phyloP scores from a whole-genome alignment of 2,113 vertebrate genomes.

The Sciurus niger region DNA sequence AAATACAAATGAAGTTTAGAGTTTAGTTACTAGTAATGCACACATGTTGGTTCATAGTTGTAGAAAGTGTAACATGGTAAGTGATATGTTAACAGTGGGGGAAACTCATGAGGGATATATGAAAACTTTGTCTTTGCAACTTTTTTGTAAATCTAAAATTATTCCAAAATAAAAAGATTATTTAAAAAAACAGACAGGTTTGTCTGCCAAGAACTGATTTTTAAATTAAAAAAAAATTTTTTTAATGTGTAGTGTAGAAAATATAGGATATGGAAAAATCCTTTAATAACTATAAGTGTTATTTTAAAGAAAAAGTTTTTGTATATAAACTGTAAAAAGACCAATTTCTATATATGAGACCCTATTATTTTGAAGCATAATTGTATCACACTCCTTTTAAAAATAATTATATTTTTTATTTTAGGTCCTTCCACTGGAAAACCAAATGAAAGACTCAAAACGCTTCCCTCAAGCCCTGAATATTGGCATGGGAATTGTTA shows the following conservation, averaged over 20 bases:
- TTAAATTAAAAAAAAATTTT: not conserved
- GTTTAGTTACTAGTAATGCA: not conserved
- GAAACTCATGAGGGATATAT: not conserved
- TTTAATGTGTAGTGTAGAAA: not conserved
- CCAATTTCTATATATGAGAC: not conserved
- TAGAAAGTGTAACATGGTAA: not conserved
- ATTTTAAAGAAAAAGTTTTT: slow-evolving; percentile 3
- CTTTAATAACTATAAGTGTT: not conserved
- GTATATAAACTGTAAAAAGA: not conserved
- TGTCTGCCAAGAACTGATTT: not conserved
- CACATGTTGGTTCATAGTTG: slow-evolving; percentile 1
- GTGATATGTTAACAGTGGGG: not conserved
- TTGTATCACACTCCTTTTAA: not conserved
- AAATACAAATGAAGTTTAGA: not conserved
- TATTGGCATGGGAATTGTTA: slow-evolving; percentile 93
- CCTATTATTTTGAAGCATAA: slow-evolving; percentile 33
- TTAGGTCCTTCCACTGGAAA: slow-evolving; percentile 95
- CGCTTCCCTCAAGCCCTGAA: slow-evolving; percentile 91
- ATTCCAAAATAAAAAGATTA: not conserved
- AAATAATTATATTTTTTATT: slow-evolving; percentile 21
- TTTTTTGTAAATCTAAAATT: slow-evolving; percentile 50
- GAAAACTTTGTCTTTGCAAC: not conserved
- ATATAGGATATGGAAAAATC: not conserved
- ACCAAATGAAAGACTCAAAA: slow-evolving; percentile 92
- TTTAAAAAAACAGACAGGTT: not conserved